Evolutionary conservation across 2,888 invertebrate genomes (phyloP).

Genomic region (Oeneis ivallda): DNA sequence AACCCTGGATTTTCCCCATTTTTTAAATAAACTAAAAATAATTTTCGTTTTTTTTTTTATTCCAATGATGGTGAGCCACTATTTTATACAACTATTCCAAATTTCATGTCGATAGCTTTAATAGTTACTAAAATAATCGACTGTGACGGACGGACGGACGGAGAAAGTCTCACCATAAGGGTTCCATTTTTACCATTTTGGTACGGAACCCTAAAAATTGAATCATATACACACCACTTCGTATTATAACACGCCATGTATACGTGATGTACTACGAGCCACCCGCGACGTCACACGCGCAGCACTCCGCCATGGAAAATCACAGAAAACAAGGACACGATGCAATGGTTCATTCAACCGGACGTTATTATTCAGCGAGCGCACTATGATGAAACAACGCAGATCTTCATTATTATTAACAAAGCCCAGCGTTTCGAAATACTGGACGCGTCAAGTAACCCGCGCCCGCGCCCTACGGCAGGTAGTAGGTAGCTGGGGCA

Average conservation of each 20-base stretch:
- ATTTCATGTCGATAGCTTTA: no score
- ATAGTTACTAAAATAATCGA: no score
- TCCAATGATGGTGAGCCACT: no score
- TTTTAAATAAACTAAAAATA: no score
- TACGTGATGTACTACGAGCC: constrained; percentile 30
- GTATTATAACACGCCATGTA: not conserved
- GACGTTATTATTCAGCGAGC: constrained; percentile 79
- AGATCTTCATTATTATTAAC: constrained; percentile 73
- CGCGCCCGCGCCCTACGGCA: constrained; percentile 32
- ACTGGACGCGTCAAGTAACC: constrained; percentile 53
- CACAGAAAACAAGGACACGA: constrained; percentile 80
- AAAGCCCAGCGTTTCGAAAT: constrained; percentile 72
- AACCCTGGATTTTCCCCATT: no score
- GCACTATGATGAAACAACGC: constrained; percentile 76
- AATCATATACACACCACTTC: not conserved
- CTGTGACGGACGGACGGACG: no score
- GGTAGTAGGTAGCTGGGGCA: no score
- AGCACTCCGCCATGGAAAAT: constrained; percentile 67
- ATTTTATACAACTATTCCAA: no score
- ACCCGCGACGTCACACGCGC: constrained; percentile 56
- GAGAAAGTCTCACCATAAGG: no score
- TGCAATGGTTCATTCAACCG: constrained; percentile 81
- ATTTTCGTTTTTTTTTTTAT: no score
- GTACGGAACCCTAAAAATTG: no score
- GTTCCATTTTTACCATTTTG: no score